phyloP scores from a whole-genome alignment of 2,888 invertebrate genomes.

The Clunio marinus region DNA sequence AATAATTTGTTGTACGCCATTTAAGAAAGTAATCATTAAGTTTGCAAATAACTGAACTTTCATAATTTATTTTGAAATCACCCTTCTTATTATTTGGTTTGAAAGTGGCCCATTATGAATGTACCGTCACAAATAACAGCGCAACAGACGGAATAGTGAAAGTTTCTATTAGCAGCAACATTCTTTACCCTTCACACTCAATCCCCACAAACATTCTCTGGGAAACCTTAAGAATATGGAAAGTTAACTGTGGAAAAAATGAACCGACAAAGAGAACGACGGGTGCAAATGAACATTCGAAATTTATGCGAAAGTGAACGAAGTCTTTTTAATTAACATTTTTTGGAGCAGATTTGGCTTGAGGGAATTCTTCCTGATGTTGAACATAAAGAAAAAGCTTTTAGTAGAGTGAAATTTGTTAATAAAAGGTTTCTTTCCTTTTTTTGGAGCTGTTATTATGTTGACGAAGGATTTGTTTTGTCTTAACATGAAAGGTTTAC shows the following conservation, averaged over 20 bases:
- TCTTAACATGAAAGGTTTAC: no score
- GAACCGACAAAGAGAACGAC: background rate
- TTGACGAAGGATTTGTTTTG: conserved; percentile 25
- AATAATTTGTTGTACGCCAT: conserved; percentile 33
- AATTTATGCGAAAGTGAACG: conserved; percentile 31
- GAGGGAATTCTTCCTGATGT: conserved; percentile 7
- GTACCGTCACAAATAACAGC: background rate
- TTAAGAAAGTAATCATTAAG: conserved; percentile 20
- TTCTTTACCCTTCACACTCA: no score
- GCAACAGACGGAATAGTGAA: no score
- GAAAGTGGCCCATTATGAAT: no score
- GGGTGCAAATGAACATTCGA: conserved; percentile 28
- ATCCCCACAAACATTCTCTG: background rate
- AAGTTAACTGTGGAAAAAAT: background rate
- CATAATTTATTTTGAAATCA: background rate
- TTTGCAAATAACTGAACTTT: conserved; percentile 28
- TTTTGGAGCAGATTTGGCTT: conserved; percentile 6
- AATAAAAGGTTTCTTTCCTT: background rate
- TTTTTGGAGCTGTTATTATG: background rate
- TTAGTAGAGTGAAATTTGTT: no score
- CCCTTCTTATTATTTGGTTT: conserved; percentile 1
- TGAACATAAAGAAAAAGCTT: no score
- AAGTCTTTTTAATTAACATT: conserved; percentile 34
- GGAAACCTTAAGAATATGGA: background rate
- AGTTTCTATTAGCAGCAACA: no score